phyloP scores from a whole-genome alignment of 2,888 invertebrate genomes.

The Muschampia staudingeri region DNA sequence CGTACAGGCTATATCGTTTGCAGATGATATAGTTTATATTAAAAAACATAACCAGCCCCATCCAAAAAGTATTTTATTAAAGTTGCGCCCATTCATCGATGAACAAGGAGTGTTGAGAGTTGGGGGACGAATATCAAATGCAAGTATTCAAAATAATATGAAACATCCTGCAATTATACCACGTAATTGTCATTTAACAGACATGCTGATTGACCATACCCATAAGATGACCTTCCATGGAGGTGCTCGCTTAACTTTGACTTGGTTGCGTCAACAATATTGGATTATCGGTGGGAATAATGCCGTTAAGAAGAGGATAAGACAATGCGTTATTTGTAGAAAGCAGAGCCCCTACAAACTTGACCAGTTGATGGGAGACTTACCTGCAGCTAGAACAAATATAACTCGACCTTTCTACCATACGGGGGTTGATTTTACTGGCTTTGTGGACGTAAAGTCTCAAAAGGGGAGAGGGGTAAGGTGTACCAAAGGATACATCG shows the following conservation, averaged over 20 bases:
- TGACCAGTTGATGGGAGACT: conserved; percentile 18
- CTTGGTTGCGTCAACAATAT: background rate
- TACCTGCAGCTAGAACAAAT: conserved; percentile 21
- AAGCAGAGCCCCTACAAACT: background rate
- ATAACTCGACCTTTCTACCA: conserved; percentile 19
- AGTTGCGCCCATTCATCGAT: background rate
- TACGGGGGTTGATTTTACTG: conserved; percentile 21
- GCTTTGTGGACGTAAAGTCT: background rate
- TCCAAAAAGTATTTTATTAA: background rate
- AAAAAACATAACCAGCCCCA: too few species aligned
- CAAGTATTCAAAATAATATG: background rate
- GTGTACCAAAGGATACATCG: background rate
- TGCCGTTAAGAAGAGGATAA: background rate
- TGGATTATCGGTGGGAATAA: background rate
- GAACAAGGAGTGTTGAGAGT: background rate
- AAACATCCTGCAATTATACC: background rate
- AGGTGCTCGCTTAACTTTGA: background rate
- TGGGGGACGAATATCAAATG: background rate
- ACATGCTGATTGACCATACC: background rate
- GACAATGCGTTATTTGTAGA: background rate
- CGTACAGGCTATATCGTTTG: too few species aligned
- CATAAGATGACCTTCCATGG: background rate
- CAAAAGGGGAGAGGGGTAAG: background rate
- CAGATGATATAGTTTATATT: too few species aligned
- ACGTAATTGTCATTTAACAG: background rate